Conservation (phyloP, 2,113 vertebrate species). For the Pheucticus melanocephalus region DNA sequence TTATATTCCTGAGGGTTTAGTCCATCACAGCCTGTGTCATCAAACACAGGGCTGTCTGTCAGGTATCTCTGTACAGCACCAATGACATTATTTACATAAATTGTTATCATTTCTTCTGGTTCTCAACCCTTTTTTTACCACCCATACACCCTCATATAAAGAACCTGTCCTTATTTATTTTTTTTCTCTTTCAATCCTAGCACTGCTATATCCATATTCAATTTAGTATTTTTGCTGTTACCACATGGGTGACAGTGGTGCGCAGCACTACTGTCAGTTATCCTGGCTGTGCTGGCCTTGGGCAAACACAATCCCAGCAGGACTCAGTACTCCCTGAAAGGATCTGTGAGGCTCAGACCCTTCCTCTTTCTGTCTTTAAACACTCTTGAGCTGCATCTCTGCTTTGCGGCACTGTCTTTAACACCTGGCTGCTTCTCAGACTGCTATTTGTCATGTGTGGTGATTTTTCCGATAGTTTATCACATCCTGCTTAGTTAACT, state of each 20-base stretch:
- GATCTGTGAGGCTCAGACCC: neutral
- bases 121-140: neutral
- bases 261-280: neutral
- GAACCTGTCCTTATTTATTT: neutral
- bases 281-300: neutral
- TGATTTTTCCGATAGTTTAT: neutral
- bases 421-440: neutral
- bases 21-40: neutral
- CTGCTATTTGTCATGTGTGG: neutral
- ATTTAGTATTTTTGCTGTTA: neutral
- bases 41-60: neutral
- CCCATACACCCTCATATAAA: neutral
- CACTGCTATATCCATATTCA: neutral
- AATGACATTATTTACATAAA: neutral
- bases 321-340: neutral
- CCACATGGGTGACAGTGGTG: neutral
- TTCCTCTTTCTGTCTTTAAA: neutral
- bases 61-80: neutral
- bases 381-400: neutral
- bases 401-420: neutral
- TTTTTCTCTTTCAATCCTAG: neutral
- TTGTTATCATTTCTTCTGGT: neutral
- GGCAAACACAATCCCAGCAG: neutral
- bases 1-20: neutral
- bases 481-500: neutral